Evolutionary conservation across 2,888 invertebrate species (phyloP).

Genomic region (Scrobipalpa atriplicella): DNA sequence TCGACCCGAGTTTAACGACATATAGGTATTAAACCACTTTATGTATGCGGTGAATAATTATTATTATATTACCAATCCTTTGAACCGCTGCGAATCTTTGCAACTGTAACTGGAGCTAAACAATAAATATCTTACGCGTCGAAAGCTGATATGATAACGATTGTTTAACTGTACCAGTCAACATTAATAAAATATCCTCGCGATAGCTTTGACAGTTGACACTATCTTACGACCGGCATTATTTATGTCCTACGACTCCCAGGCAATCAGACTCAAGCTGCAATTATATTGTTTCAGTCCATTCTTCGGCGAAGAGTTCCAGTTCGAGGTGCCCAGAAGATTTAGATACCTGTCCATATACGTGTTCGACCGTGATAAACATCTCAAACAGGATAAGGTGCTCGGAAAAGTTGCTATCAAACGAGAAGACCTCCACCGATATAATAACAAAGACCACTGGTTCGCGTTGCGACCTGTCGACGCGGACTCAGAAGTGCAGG

Average conservation of each 20-base stretch:
- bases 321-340: constrained; percentile 94
- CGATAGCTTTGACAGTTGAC: constrained; percentile 49
- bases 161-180: constrained; percentile 50
- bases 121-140: constrained; percentile 33
- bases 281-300: constrained; percentile 84
- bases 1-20: constrained; percentile 14
- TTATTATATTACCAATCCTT: background rate
- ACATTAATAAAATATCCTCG: constrained; percentile 48
- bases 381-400: constrained; percentile 92
- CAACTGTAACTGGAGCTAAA: constrained; percentile 42
- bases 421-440: constrained; percentile 92
- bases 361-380: constrained; percentile 93
- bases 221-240: constrained; percentile 35
- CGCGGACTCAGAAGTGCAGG: constrained; percentile 95
- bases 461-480: constrained; percentile 93
- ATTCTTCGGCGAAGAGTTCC: constrained; percentile 96
- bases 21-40: constrained; percentile 32
- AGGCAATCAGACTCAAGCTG: constrained; percentile 9
- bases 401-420: constrained; percentile 92
- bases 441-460: constrained; percentile 97
- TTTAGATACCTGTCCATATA: constrained; percentile 95
- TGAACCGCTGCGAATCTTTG: constrained; percentile 51
- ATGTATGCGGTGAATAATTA: background rate
- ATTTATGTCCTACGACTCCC: constrained; percentile 6
- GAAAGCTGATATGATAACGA: constrained; percentile 55